Base-by-base conservation (phyloP, 1,140 invertebrate genomes). In the Hycleus phaleratus region DNA sequence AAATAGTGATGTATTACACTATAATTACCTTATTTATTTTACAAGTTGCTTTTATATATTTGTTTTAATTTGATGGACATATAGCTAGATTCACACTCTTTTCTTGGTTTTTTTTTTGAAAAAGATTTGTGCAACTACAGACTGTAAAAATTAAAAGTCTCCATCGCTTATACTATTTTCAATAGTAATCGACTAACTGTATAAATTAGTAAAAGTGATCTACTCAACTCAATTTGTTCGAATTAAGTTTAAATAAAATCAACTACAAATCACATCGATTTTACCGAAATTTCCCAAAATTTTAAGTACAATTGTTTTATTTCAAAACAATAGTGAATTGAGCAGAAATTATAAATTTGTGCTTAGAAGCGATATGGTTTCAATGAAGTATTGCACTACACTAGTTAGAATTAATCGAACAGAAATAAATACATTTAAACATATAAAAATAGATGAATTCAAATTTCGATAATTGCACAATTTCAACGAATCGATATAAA, bases 121-220 rank as follows among this genome's bases (percentile, higher is more conserved):
- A 18, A 18, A 18, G 18, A 18, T 58, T 65, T 62, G 63, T 65
- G 63, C 60, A 59, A 56, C 60, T 65, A 64, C 54, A 59, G 56
- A 59, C 60, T 62, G 57, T 65, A 62, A 62, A 53, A 60, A 60
- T 57, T 61, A 54, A 65, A 60, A 60, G 60, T 65, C 58, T 62
- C 60, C 63, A 62, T 59, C 47, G 63, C 60, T 62, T 60, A 62
- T 54, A 56, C 55, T 61, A 61, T 56, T 53, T 44, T 52, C 40
- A 52, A 51, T 58, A 57, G 47, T 58, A 51, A 58, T 49, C 55
- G 42, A 49, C 49, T 39, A 50, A 43, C 11, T 48, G 1, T 32
- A 5, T 7, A 32, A 32, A 32, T 32, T 32, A 32, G 32, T 32
- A 51, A 58, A 50, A 44, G 40, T 18, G 24, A 46, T 58, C 48